These are phyloP conservation scores for Scaptomyza polygonia DNA, from an alignment of 2,888 invertebrate species.

Conservation along the genomic window DNA sequence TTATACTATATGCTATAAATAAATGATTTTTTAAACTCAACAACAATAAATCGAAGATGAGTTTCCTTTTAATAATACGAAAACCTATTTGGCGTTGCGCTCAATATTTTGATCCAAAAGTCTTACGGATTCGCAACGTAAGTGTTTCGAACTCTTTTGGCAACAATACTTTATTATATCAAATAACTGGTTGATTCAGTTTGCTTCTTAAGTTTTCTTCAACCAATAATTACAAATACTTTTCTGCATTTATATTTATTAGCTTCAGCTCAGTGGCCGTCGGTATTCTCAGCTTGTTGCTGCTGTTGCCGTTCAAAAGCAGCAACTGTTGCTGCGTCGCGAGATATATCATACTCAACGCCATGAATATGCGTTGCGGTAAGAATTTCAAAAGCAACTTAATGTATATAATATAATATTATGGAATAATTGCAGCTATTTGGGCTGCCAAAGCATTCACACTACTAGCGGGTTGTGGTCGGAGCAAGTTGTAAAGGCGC, in stretches of 20 bases:
- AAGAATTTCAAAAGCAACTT: conserved; percentile 8
- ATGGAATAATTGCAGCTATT: neutral
- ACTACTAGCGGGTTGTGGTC: conserved; percentile 82
- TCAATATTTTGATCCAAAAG: conserved; percentile 68
- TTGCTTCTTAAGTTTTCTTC: no score
- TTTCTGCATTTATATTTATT: conserved; percentile 1
- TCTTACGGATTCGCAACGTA: conserved; percentile 75
- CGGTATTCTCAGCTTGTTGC: conserved; percentile 62
- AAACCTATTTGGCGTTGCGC: conserved; percentile 84
- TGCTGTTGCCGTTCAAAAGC: conserved; percentile 21
- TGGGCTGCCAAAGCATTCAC: conserved; percentile 76
- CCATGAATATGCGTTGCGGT: conserved; percentile 48
- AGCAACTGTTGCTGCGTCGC: conserved; percentile 36
- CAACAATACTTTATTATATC: no score
- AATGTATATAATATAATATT: no score
- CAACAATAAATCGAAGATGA: conserved; percentile 80
- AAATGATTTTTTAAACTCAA: conserved; percentile 8
- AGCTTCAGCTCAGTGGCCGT: conserved; percentile 68
- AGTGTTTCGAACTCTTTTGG: conserved; percentile 36
- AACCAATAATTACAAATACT: neutral
- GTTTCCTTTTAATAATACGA: conserved; percentile 84
- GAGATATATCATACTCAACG: neutral
- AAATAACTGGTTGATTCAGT: no score
- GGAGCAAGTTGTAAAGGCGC: conserved; percentile 87
- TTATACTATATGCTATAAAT: conserved; percentile 17